phyloP scores from a whole-genome alignment of 30 jellyfish, hydroid and myxozoan species.

The Aurelia sp. region DNA sequence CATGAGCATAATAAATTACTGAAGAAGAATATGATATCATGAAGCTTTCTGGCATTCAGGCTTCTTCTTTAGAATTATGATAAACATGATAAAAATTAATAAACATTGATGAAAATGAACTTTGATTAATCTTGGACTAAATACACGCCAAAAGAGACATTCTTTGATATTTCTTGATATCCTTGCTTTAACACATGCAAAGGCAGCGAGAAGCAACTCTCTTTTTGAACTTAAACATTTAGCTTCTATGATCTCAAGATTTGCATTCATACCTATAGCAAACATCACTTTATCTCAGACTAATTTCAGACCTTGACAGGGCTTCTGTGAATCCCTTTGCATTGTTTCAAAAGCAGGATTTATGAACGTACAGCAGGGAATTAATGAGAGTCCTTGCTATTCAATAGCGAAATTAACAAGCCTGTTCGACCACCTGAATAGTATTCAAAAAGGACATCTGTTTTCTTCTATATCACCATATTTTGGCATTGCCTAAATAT shows the following conservation, averaged over 20 bases:
- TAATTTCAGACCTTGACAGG: background rate
- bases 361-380: background rate
- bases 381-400: conserved; percentile 4
- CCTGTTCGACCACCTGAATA: conserved; percentile 17
- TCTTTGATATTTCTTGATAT: no score
- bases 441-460: conserved; percentile 12
- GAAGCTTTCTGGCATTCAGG: no score
- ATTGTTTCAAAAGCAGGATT: background rate
- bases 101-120: no score
- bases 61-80: no score
- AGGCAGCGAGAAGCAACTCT: no score
- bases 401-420: background rate
- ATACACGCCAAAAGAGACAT: no score
- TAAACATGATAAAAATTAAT: no score
- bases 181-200: no score
- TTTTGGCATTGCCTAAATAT: conserved; percentile 3
- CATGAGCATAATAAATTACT: background rate
- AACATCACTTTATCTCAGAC: background rate
- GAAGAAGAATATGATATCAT: no score
- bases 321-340: background rate
- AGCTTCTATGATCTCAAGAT: background rate
- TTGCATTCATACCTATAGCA: background rate
- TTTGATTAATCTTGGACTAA: no score
- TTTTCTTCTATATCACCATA: background rate
- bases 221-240: no score